These are phyloP conservation scores for Scartelaos histophorus DNA, from an alignment of 2,113 vertebrate genomes.

Conservation along the genomic window DNA sequence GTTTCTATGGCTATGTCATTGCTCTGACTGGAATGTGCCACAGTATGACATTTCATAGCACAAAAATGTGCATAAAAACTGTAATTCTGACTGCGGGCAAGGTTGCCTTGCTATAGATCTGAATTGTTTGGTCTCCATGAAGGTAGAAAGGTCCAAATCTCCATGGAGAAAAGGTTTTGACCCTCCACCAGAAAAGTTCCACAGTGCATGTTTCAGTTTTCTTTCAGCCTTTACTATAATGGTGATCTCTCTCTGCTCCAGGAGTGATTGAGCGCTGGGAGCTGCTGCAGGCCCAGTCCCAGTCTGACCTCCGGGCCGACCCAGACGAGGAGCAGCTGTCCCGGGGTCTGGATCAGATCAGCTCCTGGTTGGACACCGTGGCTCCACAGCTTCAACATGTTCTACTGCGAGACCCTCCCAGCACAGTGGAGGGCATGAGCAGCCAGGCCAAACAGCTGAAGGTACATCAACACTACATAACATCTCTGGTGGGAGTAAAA, in stretches of 20 bases:
- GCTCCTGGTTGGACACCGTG: conserved; percentile 81
- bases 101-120: too few relatives aligned
- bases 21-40: too few relatives aligned
- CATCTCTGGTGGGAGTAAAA: too few relatives aligned
- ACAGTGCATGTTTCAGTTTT: neutral
- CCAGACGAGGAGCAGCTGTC: conserved; percentile 76
- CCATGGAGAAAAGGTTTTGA: too few relatives aligned
- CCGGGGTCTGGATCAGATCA: conserved; percentile 77
- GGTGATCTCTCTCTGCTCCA: conserved; percentile 45
- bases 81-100: too few relatives aligned
- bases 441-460: conserved; percentile 81
- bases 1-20: too few relatives aligned
- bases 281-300: conserved; percentile 83
- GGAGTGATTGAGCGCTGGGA: conserved; percentile 90
- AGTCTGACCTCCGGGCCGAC: conserved; percentile 65
- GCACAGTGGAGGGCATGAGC: conserved; percentile 72
- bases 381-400: conserved; percentile 78
- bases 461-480: conserved; percentile 60
- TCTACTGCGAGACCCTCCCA: conserved; percentile 60
- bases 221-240: too few relatives aligned
- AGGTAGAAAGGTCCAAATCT: too few relatives aligned
- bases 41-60: too few relatives aligned
- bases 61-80: too few relatives aligned
- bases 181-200: too few relatives aligned
- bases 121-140: too few relatives aligned